These are phyloP conservation scores for Piaya cayana DNA, from an alignment of 2,113 vertebrate species.

Conservation along the genomic window DNA sequence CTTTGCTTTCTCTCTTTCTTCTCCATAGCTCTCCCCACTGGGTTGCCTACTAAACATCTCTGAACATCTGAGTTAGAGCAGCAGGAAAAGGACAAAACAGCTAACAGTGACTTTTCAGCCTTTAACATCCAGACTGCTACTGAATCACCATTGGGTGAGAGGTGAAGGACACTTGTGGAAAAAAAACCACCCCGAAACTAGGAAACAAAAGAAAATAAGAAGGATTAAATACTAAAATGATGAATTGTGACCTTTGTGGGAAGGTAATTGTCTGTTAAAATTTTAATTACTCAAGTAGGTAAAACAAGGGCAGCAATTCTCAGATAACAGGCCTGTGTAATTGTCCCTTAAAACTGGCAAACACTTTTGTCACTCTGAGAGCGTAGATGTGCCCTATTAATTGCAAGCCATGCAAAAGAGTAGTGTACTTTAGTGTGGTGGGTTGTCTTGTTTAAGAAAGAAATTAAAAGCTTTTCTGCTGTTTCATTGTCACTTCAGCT, in stretches of 20 bases:
- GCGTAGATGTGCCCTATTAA: rapidly evolving
- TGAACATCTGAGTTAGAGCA: background rate
- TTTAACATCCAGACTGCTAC: background rate
- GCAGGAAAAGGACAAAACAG: background rate
- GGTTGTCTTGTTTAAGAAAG: background rate
- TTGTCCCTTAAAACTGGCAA: background rate
- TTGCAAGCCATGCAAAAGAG: background rate
- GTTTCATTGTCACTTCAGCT: background rate
- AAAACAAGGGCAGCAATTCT: background rate
- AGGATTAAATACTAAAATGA: background rate
- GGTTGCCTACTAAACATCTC: background rate
- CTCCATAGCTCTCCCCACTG: background rate
- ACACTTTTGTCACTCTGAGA: background rate
- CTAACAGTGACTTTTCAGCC: background rate
- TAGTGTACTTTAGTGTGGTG: background rate
- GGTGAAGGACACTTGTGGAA: background rate
- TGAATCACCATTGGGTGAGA: background rate
- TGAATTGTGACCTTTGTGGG: background rate
- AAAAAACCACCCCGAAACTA: background rate
- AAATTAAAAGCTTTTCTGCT: background rate
- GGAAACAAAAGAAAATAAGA: background rate
- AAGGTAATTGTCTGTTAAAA: background rate
- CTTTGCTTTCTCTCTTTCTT: background rate
- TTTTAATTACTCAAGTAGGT: background rate
- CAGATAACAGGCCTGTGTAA: background rate